A percentile compares a stretch with the other conserved stretches of the same genome.
phyloP scores from a whole-genome alignment of 2,888 invertebrate species.

The Metopia argyrocephala region DNA sequence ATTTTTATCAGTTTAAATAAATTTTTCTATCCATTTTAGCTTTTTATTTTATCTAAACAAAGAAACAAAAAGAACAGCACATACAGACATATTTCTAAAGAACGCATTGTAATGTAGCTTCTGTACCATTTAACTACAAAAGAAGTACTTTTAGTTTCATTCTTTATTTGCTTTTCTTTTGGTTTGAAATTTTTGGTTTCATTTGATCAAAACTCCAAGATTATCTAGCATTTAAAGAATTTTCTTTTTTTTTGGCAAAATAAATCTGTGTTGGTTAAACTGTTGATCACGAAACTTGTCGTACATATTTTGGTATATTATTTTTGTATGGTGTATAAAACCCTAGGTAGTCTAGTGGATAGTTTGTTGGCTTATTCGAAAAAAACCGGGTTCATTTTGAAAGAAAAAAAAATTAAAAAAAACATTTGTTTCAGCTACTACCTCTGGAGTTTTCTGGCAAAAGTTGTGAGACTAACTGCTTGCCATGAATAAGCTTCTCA shows the following conservation, averaged over 20 bases:
- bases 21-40: neutral
- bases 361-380: too few relatives aligned
- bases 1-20: slow-evolving; percentile 8
- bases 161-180: neutral
- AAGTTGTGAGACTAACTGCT: too few relatives aligned
- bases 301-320: too few relatives aligned
- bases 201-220: slow-evolving; percentile 48
- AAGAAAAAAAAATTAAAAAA: too few relatives aligned
- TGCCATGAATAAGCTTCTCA: too few relatives aligned
- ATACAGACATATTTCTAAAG: slow-evolving; percentile 28
- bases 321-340: too few relatives aligned
- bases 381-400: too few relatives aligned
- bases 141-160: slow-evolving; percentile 46
- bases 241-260: neutral
- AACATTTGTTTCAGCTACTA: too few relatives aligned
- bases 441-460: too few relatives aligned
- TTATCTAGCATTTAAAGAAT: slow-evolving; percentile 36
- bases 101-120: slow-evolving; percentile 6
- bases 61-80: neutral
- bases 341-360: too few relatives aligned
- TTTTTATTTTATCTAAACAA: neutral
- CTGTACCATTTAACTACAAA: neutral
- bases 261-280: neutral
- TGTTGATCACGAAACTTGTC: too few relatives aligned
- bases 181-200: slow-evolving; percentile 1